A percentile compares a stretch with the other conserved stretches of the same genome.
phyloP scores from a whole-genome alignment of 2,888 invertebrate species.

The Cactoblastis cactorum region DNA sequence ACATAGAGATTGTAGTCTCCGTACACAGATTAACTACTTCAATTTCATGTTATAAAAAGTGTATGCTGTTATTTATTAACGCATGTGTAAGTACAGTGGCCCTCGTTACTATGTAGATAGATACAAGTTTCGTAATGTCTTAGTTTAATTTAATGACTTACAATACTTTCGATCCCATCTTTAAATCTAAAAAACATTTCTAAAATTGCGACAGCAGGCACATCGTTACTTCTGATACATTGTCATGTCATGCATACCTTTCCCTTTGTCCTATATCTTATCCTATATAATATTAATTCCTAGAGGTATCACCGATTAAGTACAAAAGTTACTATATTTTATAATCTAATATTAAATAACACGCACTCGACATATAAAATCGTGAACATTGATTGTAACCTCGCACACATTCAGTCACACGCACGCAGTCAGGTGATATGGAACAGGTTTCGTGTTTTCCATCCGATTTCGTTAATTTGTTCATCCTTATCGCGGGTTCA shows the following conservation, averaged over 20 bases:
- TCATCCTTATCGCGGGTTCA: constrained; percentile 4
- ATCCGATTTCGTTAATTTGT: constrained; percentile 24
- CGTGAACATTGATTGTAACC: constrained; percentile 22
- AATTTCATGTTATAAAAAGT: too few relatives aligned
- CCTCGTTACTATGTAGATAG: constrained; percentile 9
- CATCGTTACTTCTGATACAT: neutral
- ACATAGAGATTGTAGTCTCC: too few relatives aligned
- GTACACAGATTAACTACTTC: too few relatives aligned
- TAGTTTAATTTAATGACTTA: neutral
- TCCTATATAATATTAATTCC: neutral
- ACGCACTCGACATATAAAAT: constrained; percentile 12
- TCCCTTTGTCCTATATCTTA: neutral
- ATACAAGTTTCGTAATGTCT: constrained; percentile 11
- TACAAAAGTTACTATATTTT: constrained; percentile 9
- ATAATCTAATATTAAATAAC: constrained; percentile 16
- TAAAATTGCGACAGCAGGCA: constrained; percentile 8
- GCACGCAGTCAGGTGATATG: constrained; percentile 32
- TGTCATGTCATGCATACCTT: neutral
- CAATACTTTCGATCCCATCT: constrained; percentile 5
- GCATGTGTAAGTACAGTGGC: neutral
- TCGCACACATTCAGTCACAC: constrained; percentile 21
- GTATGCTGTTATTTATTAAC: neutral
- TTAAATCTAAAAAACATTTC: neutral
- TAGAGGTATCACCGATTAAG: constrained; percentile 15
- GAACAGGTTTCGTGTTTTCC: constrained; percentile 29